phyloP scores from a whole-genome alignment of 2,113 vertebrate species.

The Oryzias curvinotus region DNA sequence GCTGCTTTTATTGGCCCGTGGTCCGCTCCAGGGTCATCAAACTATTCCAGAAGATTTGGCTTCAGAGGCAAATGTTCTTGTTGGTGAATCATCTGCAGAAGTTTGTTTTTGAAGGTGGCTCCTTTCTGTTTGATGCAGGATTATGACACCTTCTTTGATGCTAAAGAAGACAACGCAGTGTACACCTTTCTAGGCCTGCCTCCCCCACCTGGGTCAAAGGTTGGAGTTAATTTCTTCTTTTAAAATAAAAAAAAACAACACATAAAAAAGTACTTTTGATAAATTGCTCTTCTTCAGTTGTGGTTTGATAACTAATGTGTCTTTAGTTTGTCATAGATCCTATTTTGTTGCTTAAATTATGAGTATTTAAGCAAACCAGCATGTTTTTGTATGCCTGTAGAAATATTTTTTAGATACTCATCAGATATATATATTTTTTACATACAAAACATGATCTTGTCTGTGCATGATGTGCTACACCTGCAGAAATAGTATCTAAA shows the following conservation, averaged over 20 bases:
- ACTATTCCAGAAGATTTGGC: neutral
- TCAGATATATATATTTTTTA: no score
- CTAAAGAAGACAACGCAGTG: conserved; percentile 95
- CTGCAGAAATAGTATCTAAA: no score
- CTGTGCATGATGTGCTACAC: no score
- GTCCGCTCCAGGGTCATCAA: neutral
- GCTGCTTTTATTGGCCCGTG: neutral
- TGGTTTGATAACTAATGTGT: neutral
- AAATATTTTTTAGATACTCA: no score
- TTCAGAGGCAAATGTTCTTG: neutral
- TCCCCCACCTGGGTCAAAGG: conserved; percentile 92
- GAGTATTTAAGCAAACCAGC: no score
- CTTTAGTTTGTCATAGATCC: no score
- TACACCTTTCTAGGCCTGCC: conserved; percentile 91
- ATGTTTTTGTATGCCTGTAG: no score
- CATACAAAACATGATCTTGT: no score
- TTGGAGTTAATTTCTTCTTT: conserved; percentile 55
- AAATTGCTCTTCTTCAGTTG: neutral
- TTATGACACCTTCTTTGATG: conserved; percentile 96
- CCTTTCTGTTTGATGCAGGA: conserved; percentile 77
- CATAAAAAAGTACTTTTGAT: neutral
- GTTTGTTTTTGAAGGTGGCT: neutral
- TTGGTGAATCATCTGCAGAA: no score
- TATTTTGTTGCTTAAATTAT: no score
- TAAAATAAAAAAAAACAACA: neutral